Percentiles rank a stretch among this genome's conserved stretches.
Conservation (phyloP, 2,797 vertebrate genomes). For the Clarias fuscus region DNA sequence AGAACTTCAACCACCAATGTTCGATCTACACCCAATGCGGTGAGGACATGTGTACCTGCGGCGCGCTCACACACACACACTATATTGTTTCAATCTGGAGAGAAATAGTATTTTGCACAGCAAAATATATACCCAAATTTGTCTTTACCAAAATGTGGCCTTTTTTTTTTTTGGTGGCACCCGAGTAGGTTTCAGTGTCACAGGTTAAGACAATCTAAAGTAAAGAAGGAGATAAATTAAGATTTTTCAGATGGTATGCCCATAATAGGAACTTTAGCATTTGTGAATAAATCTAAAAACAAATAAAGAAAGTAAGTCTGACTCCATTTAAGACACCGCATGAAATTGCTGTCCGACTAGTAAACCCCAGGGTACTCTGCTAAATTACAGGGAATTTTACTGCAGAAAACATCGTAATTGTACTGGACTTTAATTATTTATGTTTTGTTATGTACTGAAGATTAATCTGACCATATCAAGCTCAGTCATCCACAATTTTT, state of each 20-base stretch:
- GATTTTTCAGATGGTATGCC: not conserved
- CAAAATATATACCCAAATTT: not conserved
- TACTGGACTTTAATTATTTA: not conserved
- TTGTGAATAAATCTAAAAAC: not conserved
- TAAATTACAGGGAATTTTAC: not conserved
- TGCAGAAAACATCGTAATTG: not conserved
- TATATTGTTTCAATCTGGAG: not conserved
- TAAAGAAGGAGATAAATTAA: not conserved
- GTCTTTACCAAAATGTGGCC: not conserved
- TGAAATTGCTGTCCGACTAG: not conserved
- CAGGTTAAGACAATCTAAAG: not conserved
- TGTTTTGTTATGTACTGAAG: not conserved
- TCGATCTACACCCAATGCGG: slow-evolving; percentile 92
- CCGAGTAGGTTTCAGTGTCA: not conserved
- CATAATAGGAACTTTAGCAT: not conserved
- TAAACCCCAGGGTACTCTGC: not conserved
- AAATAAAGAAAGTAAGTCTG: not conserved
- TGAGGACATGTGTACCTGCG: slow-evolving; percentile 46
- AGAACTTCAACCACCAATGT: slow-evolving; percentile 87
- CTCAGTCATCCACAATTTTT: not conserved
- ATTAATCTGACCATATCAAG: not conserved
- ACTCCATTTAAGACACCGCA: not conserved
- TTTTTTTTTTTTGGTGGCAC: not conserved
- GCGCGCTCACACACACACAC: not conserved
- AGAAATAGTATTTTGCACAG: not conserved